Evolutionary conservation across 2,888 invertebrate genomes (phyloP).

Genomic region (Mythimna vitellina): DNA sequence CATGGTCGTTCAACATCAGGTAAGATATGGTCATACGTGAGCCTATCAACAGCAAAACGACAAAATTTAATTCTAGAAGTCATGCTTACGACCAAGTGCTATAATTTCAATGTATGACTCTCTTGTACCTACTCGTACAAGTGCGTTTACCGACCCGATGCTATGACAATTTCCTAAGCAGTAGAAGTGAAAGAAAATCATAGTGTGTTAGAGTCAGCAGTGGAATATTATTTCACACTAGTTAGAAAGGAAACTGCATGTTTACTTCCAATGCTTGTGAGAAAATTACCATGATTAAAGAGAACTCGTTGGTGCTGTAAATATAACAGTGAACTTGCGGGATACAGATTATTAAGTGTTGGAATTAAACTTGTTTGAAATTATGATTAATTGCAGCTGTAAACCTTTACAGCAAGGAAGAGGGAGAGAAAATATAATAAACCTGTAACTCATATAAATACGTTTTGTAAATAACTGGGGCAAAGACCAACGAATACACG

Average conservation of each 20-base stretch:
- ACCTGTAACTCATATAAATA: neutral
- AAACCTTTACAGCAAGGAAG: neutral
- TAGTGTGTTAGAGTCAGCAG: conserved; percentile 2
- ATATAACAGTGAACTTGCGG: conserved; percentile 35
- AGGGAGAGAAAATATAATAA: neutral
- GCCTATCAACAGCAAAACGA: neutral
- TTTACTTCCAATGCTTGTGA: conserved; percentile 18
- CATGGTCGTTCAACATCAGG: neutral
- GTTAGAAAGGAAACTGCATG: conserved; percentile 43
- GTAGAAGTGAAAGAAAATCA: conserved; percentile 43
- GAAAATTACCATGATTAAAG: conserved; percentile 37
- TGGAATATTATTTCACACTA: conserved; percentile 49
- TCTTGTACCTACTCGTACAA: neutral
- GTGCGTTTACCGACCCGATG: neutral
- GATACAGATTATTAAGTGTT: conserved; percentile 11
- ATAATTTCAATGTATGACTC: neutral
- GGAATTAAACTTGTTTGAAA: conserved; percentile 12
- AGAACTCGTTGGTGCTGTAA: conserved; percentile 27
- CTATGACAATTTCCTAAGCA: conserved; percentile 2
- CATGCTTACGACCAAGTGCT: neutral
- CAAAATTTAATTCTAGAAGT: neutral
- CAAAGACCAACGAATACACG: neutral
- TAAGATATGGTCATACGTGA: no score
- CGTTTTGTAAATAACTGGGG: neutral
- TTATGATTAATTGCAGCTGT: conserved; percentile 8